Conservation (phyloP, 2,888 invertebrate species). For the Drosophila fungiperda region DNA sequence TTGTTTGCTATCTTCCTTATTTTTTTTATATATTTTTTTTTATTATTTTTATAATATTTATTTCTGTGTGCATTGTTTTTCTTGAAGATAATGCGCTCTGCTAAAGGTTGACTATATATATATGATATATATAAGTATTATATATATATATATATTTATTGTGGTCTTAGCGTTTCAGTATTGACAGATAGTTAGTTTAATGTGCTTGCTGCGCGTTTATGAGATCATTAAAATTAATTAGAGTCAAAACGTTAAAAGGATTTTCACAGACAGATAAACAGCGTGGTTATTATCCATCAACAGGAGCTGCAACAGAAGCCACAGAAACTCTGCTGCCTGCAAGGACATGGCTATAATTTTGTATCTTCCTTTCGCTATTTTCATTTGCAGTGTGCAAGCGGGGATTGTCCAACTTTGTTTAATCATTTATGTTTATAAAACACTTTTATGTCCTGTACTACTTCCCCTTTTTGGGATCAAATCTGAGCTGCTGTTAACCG, state of each 20-base stretch:
- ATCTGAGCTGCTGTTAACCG: constrained; percentile 34
- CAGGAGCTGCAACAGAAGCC: constrained; percentile 7
- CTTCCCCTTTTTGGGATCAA: constrained; percentile 9
- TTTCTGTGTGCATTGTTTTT: constrained; percentile 10
- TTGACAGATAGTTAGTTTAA: constrained; percentile 54
- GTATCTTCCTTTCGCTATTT: constrained; percentile 8
- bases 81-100: constrained; percentile 6
- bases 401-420: constrained; percentile 60
- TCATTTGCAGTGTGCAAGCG: constrained; percentile 5
- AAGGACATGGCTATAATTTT: constrained; percentile 30
- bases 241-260: constrained; percentile 75
- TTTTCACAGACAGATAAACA: constrained; percentile 40
- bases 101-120: background rate
- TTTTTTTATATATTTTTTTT: background rate
- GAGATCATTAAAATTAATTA: constrained; percentile 82
- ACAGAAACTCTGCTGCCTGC: constrained; percentile 5
- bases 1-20: constrained; percentile 33
- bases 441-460: constrained; percentile 48
- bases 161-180: constrained; percentile 24
- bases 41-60: constrained; percentile 18
- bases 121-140: constrained; percentile 2
- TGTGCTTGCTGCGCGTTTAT: constrained; percentile 58
- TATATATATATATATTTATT: constrained; percentile 29
- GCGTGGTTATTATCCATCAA: constrained; percentile 58
- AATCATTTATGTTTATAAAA: constrained; percentile 77